Evolutionary conservation across 2,113 vertebrate genomes (phyloP), one percentile per base, ranked within the genome.

Genomic region (Phyllostomus discolor): DNA sequence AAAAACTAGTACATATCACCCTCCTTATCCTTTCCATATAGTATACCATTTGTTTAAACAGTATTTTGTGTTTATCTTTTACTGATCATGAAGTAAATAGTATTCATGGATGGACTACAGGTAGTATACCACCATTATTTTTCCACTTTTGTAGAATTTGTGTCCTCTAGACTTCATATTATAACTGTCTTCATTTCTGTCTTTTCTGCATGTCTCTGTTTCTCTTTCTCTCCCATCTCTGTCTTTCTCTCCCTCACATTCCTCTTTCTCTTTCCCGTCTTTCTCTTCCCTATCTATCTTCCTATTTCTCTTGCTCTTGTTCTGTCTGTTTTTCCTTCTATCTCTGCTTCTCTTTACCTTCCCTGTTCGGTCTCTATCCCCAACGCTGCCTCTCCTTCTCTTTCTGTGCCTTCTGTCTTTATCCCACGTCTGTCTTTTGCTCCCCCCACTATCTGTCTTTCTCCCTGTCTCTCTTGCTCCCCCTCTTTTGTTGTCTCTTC

Each of bases 291-390:
- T 86, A 28, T 7, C 4, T 38, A 9, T 10, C 2, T 9, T 2
- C 33, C 76, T 43, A 1, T 0, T 2, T 57, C 69, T 84, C 75
- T 31, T 4, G 9, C 57, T 90, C 73, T 92, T 28, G 26, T 10
- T 15, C 19, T 50, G 1, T 0, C 14, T 82, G 5, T 26, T 15
- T 62, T 22, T 35, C 17, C 22, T 67, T 19, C 20, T n/a, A 0
- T 28, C 20, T 62, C 26, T 88, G 9, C 78, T 10, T 88, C 7
- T 82, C 35, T 62, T 75, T 46, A 83, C 67, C 78, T 46, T 43
- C 24, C 17, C 46, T 15, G 50, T 28, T 70, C 41, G 38, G 31
- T 19, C 50, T 88, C 93, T 96, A 41, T 6, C 17, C 14, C 8
- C 4, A 26, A 46, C 48, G 62, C 52, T 85, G 8, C 9, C 41